Evolutionary conservation across 2,113 vertebrate species (phyloP), one percentile per base, ranked within the genome.

Genomic region (Aphyosemion australe): DNA sequence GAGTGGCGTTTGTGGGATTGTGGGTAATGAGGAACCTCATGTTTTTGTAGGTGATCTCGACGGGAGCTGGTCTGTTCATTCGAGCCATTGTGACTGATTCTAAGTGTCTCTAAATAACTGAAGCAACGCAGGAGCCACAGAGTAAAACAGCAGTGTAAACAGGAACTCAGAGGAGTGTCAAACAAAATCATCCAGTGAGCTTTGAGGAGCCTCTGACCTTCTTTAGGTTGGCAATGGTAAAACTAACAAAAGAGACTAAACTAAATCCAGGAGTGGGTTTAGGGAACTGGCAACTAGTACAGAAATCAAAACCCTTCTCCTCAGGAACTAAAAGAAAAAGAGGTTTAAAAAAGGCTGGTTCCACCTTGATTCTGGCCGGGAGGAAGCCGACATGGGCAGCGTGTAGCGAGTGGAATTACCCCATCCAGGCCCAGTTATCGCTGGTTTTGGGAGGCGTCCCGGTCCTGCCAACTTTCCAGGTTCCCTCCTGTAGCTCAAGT

Each of bases 21-120:
- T 99, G 97, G 86, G 96, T 99, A 80, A 99, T 99, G 89, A 99
- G 96, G 89, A 99, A 99, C 93, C 97, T 94, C 97, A 99, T 99
- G 91, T 98, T 98, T 90, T 99, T 99, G 93, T 99, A 98, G 72
- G 95, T 99, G 93, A 99, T 98, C 93, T 99, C 97, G 93, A 99
- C 97, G 75, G 97, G 97, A 92, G 97, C 97, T 66, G 97, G 97
- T 90, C 96, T 93, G 92, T 99, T 99, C 96, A 99, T 99, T 90
- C 97, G 96, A 90, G 97, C 97, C 97, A 99, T 99, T 72, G 78
- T 77, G 74, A 83, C 62, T 14, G 77, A 8, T 37, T 37, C 6
- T 37, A 69, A 50, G 61, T 57, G 9, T 76, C 82, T 86, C 80
- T n/a, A 82, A 79, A 68, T 73, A 91, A 90, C 26, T 26, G 26